Evolutionary conservation across 1,140 invertebrate genomes (phyloP).

Genomic region (Latrodectus geometricus): DNA sequence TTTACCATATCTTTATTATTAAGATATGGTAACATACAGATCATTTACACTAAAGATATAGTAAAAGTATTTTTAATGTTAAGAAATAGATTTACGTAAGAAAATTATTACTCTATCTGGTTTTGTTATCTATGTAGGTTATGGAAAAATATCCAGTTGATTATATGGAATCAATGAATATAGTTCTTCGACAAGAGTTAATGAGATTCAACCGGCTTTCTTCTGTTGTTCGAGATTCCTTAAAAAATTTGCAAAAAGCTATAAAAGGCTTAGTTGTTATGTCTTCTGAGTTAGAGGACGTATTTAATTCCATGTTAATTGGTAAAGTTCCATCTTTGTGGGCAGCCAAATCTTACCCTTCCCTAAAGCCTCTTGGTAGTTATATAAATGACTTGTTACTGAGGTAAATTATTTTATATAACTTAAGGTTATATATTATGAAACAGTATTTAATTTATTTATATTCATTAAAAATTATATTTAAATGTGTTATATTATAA

Average conservation of each 20-base stretch:
- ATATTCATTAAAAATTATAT: not conserved
- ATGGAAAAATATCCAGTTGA: slow-evolving; percentile 74
- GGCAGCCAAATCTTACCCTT: slow-evolving; percentile 71
- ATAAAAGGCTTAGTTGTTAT: slow-evolving; percentile 74
- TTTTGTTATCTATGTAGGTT: slow-evolving; percentile 71
- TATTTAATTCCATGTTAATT: slow-evolving; percentile 70
- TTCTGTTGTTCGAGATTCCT: slow-evolving; percentile 68
- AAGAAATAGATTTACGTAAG: too few relatives aligned
- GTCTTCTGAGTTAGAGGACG: slow-evolving; percentile 72
- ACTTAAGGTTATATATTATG: not conserved
- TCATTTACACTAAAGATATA: too few relatives aligned
- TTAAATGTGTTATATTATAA: not conserved
- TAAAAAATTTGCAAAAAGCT: slow-evolving; percentile 71
- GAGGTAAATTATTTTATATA: slow-evolving; percentile 47
- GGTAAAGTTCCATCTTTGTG: slow-evolving; percentile 71
- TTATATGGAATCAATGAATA: slow-evolving; percentile 74
- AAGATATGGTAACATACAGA: too few relatives aligned
- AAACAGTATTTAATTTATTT: not conserved
- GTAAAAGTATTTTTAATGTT: too few relatives aligned
- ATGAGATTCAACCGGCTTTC: slow-evolving; percentile 71
- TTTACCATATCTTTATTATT: too few relatives aligned
- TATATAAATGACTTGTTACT: slow-evolving; percentile 72
- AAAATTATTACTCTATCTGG: not conserved
- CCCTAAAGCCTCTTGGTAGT: slow-evolving; percentile 72
- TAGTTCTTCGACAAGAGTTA: slow-evolving; percentile 73